These are phyloP conservation scores for Gortyna flavago DNA, from an alignment of 2,888 invertebrate species.

Conservation along the genomic window DNA sequence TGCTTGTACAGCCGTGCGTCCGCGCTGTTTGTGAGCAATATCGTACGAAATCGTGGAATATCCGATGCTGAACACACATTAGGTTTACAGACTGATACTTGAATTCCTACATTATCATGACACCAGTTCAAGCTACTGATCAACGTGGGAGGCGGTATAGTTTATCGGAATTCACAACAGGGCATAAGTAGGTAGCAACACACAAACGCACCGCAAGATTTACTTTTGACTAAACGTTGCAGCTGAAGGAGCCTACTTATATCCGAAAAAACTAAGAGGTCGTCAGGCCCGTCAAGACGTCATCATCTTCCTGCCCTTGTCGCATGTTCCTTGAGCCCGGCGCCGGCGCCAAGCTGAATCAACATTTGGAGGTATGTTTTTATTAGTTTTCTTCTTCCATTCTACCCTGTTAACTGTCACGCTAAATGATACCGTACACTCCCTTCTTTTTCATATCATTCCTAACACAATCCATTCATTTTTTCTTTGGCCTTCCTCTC, in stretches of 20 bases:
- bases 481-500: not conserved
- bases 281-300: not conserved
- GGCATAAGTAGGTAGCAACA: not conserved
- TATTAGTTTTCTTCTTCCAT: too few relatives aligned
- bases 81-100: not conserved
- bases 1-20: slow-evolving; percentile 37
- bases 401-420: too few relatives aligned
- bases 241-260: not conserved
- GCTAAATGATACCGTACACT: too few relatives aligned
- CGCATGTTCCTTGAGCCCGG: too few relatives aligned
- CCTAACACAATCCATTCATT: too few relatives aligned
- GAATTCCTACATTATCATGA: not conserved
- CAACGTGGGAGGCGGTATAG: too few relatives aligned
- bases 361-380: too few relatives aligned
- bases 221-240: not conserved
- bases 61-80: not conserved
- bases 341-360: too few relatives aligned
- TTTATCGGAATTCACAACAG: not conserved
- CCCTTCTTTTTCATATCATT: too few relatives aligned
- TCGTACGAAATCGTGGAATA: not conserved
- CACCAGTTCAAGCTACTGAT: not conserved
- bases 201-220: not conserved
- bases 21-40: slow-evolving; percentile 26
- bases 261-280: not conserved
- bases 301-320: not conserved